Percentiles rank a stretch among this genome's conserved stretches.
phyloP scores from a whole-genome alignment of 2,797 vertebrate genomes.

The Cyclopterus lumpus region DNA sequence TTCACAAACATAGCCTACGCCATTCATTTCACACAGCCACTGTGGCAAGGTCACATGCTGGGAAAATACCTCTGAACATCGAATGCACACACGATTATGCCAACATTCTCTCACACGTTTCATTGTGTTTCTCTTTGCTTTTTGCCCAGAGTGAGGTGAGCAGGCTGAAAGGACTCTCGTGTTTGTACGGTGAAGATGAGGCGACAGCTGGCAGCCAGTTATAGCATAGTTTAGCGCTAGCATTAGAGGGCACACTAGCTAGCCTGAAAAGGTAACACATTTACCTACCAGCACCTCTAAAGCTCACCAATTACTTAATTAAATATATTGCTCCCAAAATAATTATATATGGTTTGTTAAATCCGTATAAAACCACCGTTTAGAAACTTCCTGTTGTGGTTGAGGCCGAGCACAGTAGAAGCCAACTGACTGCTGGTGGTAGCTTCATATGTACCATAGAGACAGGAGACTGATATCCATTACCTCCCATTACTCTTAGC shows the following conservation, averaged over 20 bases:
- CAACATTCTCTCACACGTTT: conserved; percentile 2
- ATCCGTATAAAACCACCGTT: neutral
- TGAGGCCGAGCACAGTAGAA: neutral
- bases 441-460: neutral
- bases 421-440: neutral
- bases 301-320: neutral
- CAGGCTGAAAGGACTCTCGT: neutral
- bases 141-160: neutral
- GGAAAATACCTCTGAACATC: conserved; percentile 36
- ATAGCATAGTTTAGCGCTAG: neutral
- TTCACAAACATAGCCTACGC: conserved; percentile 58
- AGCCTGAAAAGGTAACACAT: neutral
- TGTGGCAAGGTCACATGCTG: conserved; percentile 43
- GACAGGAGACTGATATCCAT: neutral
- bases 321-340: neutral
- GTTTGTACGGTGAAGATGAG: neutral
- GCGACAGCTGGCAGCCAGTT: neutral
- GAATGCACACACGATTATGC: neutral
- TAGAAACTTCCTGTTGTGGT: neutral
- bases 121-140: conserved; percentile 11
- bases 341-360: neutral
- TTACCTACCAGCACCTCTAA: neutral
- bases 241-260: neutral
- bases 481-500: neutral
- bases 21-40: conserved; percentile 48